Evolutionary conservation across 2,797 vertebrate genomes (phyloP).

Genomic region (Typhlichthys subterraneus): DNA sequence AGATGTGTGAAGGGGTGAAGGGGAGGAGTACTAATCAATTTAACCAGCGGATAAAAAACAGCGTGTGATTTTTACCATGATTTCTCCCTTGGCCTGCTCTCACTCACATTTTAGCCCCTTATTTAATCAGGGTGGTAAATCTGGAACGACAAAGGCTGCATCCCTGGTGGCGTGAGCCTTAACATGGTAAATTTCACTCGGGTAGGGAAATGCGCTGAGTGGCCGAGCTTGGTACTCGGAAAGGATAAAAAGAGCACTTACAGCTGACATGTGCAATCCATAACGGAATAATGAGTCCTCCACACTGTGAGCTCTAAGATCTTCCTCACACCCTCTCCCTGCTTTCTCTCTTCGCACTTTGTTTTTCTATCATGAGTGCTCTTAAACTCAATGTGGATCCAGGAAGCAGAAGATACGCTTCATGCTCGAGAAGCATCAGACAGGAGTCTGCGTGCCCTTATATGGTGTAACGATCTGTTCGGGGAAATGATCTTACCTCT

Average conservation of each 20-base stretch:
- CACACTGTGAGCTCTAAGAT: conserved; percentile 53
- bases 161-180: conserved; percentile 71
- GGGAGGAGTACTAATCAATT: conserved; percentile 57
- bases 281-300: conserved; percentile 80
- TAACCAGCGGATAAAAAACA: conserved; percentile 50
- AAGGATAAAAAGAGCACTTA: conserved; percentile 80
- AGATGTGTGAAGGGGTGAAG: conserved; percentile 39
- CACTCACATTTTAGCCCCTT: conserved; percentile 69
- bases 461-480: conserved; percentile 44
- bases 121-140: conserved; percentile 81
- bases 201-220: conserved; percentile 69
- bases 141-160: conserved; percentile 51
- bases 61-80: conserved; percentile 57
- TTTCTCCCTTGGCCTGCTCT: conserved; percentile 65
- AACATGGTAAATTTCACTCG: conserved; percentile 79
- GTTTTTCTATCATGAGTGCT: conserved; percentile 58
- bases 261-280: conserved; percentile 80
- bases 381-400: conserved; percentile 69
- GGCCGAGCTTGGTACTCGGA: conserved; percentile 65
- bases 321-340: not conserved
- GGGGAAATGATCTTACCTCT: conserved; percentile 35
- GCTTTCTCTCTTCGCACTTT: not conserved
- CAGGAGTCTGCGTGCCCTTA: conserved; percentile 46
- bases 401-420: conserved; percentile 57
- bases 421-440: conserved; percentile 43